Evolutionary conservation across 2,797 vertebrate species (phyloP).

Genomic region (Crenuchus spilurus): DNA sequence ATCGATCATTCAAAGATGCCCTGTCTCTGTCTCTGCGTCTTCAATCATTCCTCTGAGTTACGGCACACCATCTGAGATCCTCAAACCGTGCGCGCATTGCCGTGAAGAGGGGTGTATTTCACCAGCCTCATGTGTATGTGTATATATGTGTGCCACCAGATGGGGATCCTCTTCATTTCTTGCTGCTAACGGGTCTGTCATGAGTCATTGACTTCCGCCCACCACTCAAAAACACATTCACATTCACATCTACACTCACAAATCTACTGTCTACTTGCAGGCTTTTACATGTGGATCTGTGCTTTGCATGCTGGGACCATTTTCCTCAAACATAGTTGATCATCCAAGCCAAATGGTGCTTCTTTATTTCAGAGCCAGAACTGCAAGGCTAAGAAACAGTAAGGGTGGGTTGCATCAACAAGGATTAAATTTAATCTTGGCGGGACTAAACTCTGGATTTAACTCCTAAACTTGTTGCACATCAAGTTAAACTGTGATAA

Average conservation of each 20-base stretch:
- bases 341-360: no score
- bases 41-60: constrained; percentile 47
- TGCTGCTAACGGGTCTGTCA: constrained; percentile 42
- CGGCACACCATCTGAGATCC: not conserved
- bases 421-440: no score
- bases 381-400: no score
- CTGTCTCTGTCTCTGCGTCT: constrained; percentile 15
- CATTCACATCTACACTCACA: constrained; percentile 29
- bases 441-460: no score
- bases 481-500: no score
- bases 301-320: no score
- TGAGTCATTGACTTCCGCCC: constrained; percentile 49
- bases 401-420: no score
- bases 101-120: not conserved
- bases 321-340: no score
- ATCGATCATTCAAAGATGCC: constrained; percentile 50
- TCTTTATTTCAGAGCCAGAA: no score
- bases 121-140: not conserved
- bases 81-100: not conserved
- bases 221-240: constrained; percentile 27
- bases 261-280: not conserved
- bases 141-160: constrained; percentile 24
- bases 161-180: constrained; percentile 35
- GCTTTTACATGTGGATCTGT: not conserved
- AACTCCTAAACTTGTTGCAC: no score